These are phyloP conservation scores for Alectoris magna DNA, from an alignment of 2,797 vertebrate genomes.

Conservation along the genomic window DNA sequence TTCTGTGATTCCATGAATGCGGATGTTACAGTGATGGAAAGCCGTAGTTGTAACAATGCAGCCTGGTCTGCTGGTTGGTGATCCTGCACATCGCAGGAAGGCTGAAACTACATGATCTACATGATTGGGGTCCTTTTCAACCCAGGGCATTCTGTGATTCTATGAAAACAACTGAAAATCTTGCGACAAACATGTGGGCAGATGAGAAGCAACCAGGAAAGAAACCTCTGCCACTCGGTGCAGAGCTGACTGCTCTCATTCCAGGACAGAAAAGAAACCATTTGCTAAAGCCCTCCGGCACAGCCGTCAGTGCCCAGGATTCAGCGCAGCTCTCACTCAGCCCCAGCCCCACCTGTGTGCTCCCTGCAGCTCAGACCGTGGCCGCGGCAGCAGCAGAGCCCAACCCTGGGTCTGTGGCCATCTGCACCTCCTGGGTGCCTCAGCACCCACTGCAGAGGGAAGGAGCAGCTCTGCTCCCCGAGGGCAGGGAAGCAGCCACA, in stretches of 20 bases:
- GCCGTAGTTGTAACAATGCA: too few species aligned
- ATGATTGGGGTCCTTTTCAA: too few species aligned
- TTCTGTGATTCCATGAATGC: too few species aligned
- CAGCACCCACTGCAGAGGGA: too few species aligned
- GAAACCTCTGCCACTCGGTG: neutral
- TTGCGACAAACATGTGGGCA: neutral
- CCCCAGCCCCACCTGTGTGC: neutral
- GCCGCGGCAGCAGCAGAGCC: neutral
- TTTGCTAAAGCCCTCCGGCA: rapidly evolving
- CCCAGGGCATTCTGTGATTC: too few species aligned
- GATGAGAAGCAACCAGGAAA: neutral
- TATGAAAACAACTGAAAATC: neutral
- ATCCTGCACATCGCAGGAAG: too few species aligned
- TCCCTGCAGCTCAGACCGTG: too few species aligned
- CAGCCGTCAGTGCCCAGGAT: rapidly evolving
- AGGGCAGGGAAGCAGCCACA: neutral
- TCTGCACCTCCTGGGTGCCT: too few species aligned
- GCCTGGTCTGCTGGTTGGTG: too few species aligned
- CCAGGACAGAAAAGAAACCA: neutral
- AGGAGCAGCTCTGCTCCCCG: neutral
- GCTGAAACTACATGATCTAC: too few species aligned
- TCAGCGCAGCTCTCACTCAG: rapidly evolving
- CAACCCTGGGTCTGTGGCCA: too few species aligned
- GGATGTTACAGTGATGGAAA: too few species aligned
- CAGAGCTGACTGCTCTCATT: neutral